Evolutionary conservation across 2,113 vertebrate species (phyloP), one percentile per base, ranked within the genome.

Genomic region (Melozone crissalis): DNA sequence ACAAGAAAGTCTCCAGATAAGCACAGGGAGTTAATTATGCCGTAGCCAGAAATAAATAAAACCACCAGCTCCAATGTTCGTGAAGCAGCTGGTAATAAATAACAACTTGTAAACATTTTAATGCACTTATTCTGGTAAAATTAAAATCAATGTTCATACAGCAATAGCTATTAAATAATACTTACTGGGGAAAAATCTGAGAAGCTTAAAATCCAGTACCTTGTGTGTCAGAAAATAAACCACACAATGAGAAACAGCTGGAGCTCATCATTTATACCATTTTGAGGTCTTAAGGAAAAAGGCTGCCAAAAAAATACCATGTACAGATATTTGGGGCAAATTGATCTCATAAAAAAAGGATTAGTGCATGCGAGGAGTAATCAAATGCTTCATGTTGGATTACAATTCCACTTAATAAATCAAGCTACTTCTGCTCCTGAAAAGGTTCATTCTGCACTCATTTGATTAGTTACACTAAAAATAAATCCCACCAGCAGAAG

Each of bases 321-420:
- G 68, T 51, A 93, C 71, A 93, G 87, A 81, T 86, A 89, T 80
- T 35, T 28, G 13, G 92, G 90, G 88, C 80, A 93, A 96, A 94
- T 15, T 93, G 83, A 96, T 88, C 90, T 96, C 93, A 95, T 92
- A 94, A 97, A 95, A 92, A 94, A 93, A 49, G 90, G 92, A 94
- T 95, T 94, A 92, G 85, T 5, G 83, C 7, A 6, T 33, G 39
- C 33, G 16, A 93, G 68, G 90, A 84, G 68, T 84, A 93, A 96
- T 93, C 92, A 96, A 95, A 95, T 55, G 77, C 90, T 94, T 94
- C 90, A 61, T 30, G 85, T 93, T 86, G 76, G 92, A 96, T 92
- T 95, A 95, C 83, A 90, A 89, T 94, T 71, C 79, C 68, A 89
- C 88, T 95, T 96, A 87, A 95, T 96, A 95, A 96, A 96, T 93